A percentile compares a stretch with the other conserved stretches of the same genome.
phyloP scores from a whole-genome alignment of 92 coral and sea anemone species.

The Zoanthus sansibaricus region DNA sequence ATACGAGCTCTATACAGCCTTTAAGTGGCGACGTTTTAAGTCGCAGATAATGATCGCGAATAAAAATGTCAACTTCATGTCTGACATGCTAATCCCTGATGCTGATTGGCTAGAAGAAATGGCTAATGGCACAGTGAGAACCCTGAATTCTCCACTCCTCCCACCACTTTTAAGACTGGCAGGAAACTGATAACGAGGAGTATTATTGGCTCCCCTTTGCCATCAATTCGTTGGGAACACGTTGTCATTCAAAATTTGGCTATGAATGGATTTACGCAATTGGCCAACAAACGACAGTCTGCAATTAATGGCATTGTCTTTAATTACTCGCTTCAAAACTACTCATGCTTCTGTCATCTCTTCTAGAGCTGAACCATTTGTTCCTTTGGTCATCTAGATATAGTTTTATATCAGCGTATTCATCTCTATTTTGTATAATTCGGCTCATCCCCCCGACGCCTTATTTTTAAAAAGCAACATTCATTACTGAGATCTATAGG shows the following conservation, averaged over 20 bases:
- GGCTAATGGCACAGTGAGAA: constrained; percentile 98
- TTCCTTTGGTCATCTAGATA: constrained; percentile 41
- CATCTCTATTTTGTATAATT: constrained; percentile 30
- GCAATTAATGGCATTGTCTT: constrained; percentile 91
- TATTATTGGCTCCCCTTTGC: constrained; percentile 87
- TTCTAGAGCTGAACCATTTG: constrained; percentile 76
- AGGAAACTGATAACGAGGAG: constrained; percentile 78
- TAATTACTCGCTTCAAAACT: constrained; percentile 74
- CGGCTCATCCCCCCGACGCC: constrained; percentile 37
- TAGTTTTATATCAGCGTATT: constrained; percentile 36
- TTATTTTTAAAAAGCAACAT: constrained; percentile 17
- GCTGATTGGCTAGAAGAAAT: constrained; percentile 84
- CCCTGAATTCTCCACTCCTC: constrained; percentile 96
- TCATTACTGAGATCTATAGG: neutral
- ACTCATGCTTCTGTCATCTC: constrained; percentile 67
- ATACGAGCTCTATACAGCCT: constrained; percentile 89
- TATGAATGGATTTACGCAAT: constrained; percentile 94
- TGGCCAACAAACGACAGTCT: constrained; percentile 96
- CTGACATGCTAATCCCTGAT: constrained; percentile 82
- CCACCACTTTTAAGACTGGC: constrained; percentile 89
- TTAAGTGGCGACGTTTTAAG: constrained; percentile 99
- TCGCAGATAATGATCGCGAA: constrained; percentile 99
- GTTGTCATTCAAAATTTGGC: constrained; percentile 94
- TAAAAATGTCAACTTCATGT: constrained; percentile 99
- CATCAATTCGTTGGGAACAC: constrained; percentile 95